Evolutionary conservation across 2,113 vertebrate species (phyloP).

Genomic region (Rhombomys opimus): DNA sequence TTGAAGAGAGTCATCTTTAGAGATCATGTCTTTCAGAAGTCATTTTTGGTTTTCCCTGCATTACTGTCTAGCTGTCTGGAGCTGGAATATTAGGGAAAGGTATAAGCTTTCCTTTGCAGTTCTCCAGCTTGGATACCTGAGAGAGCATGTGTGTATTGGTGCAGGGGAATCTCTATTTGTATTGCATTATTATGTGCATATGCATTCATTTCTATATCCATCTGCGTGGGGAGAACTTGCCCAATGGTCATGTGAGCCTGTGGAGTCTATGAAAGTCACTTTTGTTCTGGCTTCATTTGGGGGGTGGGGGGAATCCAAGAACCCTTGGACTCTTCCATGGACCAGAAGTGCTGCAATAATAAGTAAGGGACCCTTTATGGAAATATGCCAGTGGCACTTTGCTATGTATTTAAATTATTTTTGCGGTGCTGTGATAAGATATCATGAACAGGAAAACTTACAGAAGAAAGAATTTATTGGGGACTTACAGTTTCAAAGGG

Average conservation of each 20-base stretch:
- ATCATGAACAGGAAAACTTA: not conserved
- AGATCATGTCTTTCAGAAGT: not conserved
- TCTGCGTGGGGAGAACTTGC: not conserved
- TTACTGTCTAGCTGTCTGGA: not conserved
- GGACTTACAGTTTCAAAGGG: too few relatives aligned
- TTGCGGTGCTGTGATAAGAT: not conserved
- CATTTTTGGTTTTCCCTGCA: not conserved
- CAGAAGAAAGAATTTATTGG: not conserved
- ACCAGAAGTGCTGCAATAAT: not conserved
- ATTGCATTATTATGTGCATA: not conserved
- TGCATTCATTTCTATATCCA: not conserved
- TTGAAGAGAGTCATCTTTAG: not conserved
- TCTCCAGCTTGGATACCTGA: not conserved
- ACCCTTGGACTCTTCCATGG: not conserved
- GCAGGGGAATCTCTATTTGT: not conserved
- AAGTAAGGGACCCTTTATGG: not conserved
- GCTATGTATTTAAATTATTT: not conserved
- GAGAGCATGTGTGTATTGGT: not conserved
- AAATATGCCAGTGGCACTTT: not conserved
- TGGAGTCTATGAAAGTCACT: not conserved
- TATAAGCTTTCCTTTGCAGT: not conserved
- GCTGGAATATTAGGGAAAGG: not conserved
- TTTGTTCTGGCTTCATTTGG: not conserved
- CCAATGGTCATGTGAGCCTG: not conserved
- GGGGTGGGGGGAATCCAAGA: not conserved